Evolutionary conservation across 2,113 vertebrate species (phyloP).

Genomic region (Poicephalus gulielmi): DNA sequence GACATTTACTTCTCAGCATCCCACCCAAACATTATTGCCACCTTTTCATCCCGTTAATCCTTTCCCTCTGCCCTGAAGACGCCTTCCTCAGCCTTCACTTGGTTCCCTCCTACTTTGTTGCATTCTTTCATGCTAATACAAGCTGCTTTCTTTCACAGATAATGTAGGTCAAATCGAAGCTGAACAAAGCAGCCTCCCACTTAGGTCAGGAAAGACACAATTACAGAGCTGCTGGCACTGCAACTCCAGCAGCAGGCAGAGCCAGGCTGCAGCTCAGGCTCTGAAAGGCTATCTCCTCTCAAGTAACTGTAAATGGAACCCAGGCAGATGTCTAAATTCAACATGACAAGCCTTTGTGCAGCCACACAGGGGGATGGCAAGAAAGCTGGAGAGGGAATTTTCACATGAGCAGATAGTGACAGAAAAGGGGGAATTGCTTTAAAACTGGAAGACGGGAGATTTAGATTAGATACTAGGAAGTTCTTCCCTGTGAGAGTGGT

Average conservation of each 20-base stretch:
- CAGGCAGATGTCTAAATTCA: neutral
- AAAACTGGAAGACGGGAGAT: neutral
- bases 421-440: neutral
- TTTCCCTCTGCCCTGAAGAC: neutral
- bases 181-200: neutral
- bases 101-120: neutral
- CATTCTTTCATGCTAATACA: neutral
- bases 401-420: neutral
- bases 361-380: neutral
- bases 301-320: neutral
- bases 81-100: neutral
- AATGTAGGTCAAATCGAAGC: neutral
- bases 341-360: neutral
- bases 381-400: neutral
- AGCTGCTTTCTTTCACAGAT: neutral
- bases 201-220: neutral
- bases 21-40: neutral
- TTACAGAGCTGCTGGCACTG: fast-evolving
- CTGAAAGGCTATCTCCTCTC: neutral
- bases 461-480: neutral
- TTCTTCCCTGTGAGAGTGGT: neutral
- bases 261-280: neutral
- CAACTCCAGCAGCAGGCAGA: neutral
- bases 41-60: neutral
- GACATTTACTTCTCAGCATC: neutral